Conservation (phyloP, 2,797 vertebrate genomes). For the Todus mexicanus region DNA sequence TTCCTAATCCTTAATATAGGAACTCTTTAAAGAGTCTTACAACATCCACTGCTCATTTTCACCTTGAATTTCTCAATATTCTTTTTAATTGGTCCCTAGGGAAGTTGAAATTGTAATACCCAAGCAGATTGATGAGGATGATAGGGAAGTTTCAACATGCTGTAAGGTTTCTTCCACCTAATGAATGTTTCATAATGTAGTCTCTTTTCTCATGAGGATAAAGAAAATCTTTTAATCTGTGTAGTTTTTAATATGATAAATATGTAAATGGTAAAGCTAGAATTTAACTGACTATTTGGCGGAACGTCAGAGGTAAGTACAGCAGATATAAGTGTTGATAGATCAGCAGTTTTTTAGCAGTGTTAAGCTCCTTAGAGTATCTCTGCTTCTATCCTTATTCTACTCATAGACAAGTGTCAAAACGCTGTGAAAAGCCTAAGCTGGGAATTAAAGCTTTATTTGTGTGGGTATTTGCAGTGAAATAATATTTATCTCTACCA, state of each 20-base stretch:
- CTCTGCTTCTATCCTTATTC: not conserved
- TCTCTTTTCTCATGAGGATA: not conserved
- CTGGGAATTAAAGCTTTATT: not conserved
- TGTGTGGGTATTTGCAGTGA: not conserved
- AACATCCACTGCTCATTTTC: not conserved
- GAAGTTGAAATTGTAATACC: not conserved
- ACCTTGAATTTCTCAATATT: not conserved
- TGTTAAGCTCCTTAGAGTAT: not conserved
- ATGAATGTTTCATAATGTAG: not conserved
- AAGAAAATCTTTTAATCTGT: not conserved
- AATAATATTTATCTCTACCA: not conserved
- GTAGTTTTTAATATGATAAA: not conserved
- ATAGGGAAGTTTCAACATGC: not conserved
- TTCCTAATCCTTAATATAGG: not conserved
- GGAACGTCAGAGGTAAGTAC: not conserved
- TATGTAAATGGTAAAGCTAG: not conserved
- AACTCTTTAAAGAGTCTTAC: not conserved
- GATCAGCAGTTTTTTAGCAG: not conserved
- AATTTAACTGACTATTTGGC: not conserved
- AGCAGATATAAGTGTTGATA: not conserved
- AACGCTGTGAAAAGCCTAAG: not conserved
- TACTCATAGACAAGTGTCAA: not conserved
- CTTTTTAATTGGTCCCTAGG: not conserved
- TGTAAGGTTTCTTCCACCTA: not conserved
- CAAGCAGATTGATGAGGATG: not conserved